These are phyloP conservation scores for Carpatolechia fugitivella DNA, from an alignment of 2,888 invertebrate species.

Conservation along the genomic window DNA sequence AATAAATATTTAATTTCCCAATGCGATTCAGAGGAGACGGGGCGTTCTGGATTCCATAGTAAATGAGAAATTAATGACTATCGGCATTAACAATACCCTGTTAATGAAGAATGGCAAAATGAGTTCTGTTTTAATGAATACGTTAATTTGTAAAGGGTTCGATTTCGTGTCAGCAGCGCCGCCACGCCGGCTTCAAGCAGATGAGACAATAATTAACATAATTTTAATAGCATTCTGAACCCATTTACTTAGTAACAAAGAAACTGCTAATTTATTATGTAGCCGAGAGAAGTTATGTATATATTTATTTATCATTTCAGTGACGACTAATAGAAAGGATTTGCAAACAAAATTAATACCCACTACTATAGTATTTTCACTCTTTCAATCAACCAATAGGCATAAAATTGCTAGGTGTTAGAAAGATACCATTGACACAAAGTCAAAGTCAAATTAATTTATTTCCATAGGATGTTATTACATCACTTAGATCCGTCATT, in stretches of 20 bases:
- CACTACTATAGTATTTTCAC: too few species aligned
- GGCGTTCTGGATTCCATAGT: conserved; percentile 32
- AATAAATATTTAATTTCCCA: conserved; percentile 27
- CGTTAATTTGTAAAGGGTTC: conserved; percentile 55
- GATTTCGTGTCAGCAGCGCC: conserved; percentile 40
- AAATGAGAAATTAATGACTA: conserved; percentile 67
- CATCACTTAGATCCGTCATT: too few species aligned
- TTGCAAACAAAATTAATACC: conserved; percentile 24
- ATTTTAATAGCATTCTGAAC: neutral
- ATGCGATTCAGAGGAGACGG: conserved; percentile 19
- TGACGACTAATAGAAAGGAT: neutral
- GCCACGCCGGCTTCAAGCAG: conserved; percentile 11
- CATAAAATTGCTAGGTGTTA: too few species aligned
- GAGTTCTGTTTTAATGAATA: conserved; percentile 54
- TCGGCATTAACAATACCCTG: conserved; percentile 60
- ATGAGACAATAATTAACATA: conserved; percentile 21
- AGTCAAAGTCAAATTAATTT: too few species aligned
- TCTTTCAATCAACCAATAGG: conserved; percentile 17
- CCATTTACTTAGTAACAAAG: neutral
- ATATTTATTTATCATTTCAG: neutral
- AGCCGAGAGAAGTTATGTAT: too few species aligned
- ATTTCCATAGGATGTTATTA: too few species aligned
- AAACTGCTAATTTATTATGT: neutral
- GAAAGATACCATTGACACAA: too few species aligned
- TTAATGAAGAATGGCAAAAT: conserved; percentile 62